A percentile compares a stretch with the other conserved stretches of the same genome.
phyloP scores from a whole-genome alignment of 1,140 invertebrate species.

The Geopemphigus sp. region DNA sequence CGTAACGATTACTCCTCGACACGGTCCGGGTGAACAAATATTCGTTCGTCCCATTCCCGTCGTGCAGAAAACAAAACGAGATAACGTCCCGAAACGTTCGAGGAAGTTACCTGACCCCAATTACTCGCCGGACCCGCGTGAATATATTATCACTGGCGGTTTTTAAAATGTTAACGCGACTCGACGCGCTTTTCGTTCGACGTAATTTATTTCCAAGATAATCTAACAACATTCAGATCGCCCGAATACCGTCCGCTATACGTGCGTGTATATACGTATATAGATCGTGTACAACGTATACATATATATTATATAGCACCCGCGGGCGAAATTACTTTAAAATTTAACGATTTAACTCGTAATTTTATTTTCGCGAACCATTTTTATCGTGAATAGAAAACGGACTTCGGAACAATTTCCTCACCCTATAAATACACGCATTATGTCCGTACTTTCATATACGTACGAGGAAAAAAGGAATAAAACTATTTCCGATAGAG shows the following conservation, averaged over 20 bases:
- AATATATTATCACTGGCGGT: no score
- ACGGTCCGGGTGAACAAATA: no score
- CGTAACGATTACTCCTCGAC: no score
- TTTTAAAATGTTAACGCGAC: no score
- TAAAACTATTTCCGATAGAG: constrained; percentile 26
- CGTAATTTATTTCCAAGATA: not conserved
- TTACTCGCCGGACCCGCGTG: no score
- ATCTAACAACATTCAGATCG: not conserved
- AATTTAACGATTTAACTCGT: not conserved
- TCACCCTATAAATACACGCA: not conserved
- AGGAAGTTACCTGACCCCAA: no score
- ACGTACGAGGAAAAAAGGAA: not conserved
- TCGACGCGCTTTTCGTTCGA: not conserved
- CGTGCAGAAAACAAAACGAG: no score
- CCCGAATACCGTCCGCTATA: not conserved
- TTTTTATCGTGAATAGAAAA: constrained; percentile 14
- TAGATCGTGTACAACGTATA: not conserved
- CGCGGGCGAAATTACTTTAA: not conserved
- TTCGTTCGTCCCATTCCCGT: no score
- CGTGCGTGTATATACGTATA: not conserved
- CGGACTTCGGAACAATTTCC: no score
- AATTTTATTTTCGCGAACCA: constrained; percentile 13
- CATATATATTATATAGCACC: not conserved
- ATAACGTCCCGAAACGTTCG: no score
- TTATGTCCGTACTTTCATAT: not conserved